Conservation (phyloP, 2,797 vertebrate species). For the Sebastes trivittatus region DNA sequence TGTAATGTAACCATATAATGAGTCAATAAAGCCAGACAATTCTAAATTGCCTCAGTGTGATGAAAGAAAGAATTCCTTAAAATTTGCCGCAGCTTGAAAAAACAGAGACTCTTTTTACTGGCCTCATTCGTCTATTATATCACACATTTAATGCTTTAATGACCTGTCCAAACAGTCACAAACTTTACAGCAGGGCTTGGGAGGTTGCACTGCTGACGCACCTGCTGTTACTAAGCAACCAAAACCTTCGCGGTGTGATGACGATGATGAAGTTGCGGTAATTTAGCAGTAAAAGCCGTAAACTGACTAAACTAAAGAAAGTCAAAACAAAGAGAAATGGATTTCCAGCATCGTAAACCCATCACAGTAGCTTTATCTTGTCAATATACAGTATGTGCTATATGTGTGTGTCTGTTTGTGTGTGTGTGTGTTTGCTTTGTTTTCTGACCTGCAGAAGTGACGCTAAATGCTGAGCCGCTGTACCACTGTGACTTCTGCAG, state of each 20-base stretch:
- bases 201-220: no score
- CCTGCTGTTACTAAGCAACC: no score
- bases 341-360: no score
- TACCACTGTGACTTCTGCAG: conserved; percentile 7
- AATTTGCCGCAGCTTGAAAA: neutral
- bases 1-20: neutral
- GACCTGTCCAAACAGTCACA: neutral
- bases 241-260: no score
- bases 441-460: conserved; percentile 15
- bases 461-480: neutral
- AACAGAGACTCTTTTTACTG: neutral
- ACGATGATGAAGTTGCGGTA: no score
- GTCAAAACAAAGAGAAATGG: no score
- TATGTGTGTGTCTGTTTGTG: no score
- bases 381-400: no score
- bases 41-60: neutral
- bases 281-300: no score
- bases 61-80: neutral
- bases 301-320: no score
- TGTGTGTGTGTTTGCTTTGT: neutral
- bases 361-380: no score
- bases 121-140: neutral
- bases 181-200: neutral
- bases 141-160: neutral
- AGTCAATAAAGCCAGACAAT: neutral